Base-by-base conservation (phyloP, 2,888 invertebrate genomes). In the Pyrochroa serraticornis region DNA sequence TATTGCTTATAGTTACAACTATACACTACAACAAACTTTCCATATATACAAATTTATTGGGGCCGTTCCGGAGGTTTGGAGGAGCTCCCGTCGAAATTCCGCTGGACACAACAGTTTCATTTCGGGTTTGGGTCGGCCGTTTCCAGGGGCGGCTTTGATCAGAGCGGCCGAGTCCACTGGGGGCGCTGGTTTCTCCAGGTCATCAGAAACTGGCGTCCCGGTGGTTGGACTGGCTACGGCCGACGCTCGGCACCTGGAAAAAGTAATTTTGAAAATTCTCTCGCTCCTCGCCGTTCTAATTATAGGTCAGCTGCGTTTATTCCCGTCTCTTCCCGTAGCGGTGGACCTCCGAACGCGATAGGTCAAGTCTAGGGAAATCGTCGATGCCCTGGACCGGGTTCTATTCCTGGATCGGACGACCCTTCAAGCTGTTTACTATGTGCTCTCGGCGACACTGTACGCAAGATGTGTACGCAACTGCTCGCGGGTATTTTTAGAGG, bases 181-280 rank as follows among this genome's bases (percentile, higher is more conserved):
- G 71, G 72, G 62, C 68, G 64, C 53, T 34, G 60, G 73, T 63
- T 69, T 73, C 74, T 74, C 70, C 75, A 76, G 76, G 75, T 76
- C 75, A 69, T 56, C 60, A 74, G 74, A 74, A 63, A 62, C 71
- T 53, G 58, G 50, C 60, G 69, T 70, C 71, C 71, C 72, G 64
- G 63, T 61, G 53, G 43, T 14, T 38, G 31, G 55, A 37, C 63
- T 65, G 66, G 46, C 52, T 58, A 48, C 62, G 64, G 65, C 39
- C 65, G 65, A 59, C 44, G 31, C 7, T n/a, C 41, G 8, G 12
- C 30, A 41, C 33, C 10, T 54, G 32, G 33, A 33, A 22, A 43
- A 44, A 22, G 22, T 22, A 22, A 22, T 22, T 22, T 22, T 22
- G 22, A 22, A 22, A 22, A 22, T 22, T 22, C 22, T 22, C 22